These are phyloP conservation scores for Lasiurus borealis DNA, from an alignment of 2,113 vertebrate species.

Conservation along the genomic window DNA sequence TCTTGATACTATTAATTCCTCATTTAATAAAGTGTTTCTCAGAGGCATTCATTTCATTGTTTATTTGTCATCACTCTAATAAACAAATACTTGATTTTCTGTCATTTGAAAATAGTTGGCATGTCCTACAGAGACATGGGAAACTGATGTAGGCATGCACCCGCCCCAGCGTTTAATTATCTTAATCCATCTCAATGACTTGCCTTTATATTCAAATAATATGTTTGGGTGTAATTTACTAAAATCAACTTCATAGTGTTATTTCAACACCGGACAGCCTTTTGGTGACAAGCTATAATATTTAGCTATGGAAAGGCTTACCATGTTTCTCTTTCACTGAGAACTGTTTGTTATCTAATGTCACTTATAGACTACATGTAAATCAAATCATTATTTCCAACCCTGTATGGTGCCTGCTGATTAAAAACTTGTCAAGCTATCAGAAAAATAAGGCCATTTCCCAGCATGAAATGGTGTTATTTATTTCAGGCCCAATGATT, in stretches of 20 bases:
- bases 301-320: conserved; percentile 64
- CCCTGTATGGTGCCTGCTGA: conserved; percentile 78
- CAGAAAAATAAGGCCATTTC: conserved; percentile 82
- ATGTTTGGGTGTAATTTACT: conserved; percentile 67
- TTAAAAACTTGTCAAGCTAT: conserved; percentile 82
- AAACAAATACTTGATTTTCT: conserved; percentile 50
- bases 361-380: conserved; percentile 80
- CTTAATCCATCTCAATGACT: conserved; percentile 52
- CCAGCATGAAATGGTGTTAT: conserved; percentile 81
- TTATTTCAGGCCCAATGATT: conserved; percentile 73
- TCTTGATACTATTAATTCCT: conserved; percentile 22
- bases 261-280: conserved; percentile 64
- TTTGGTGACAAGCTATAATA: conserved; percentile 79
- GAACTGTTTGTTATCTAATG: conserved; percentile 80
- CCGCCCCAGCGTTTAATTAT: conserved; percentile 46
- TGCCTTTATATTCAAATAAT: conserved; percentile 71
- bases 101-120: conserved; percentile 62
- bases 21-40: conserved; percentile 48
- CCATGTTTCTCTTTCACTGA: conserved; percentile 76
- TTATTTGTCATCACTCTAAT: conserved; percentile 64
- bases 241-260: conserved; percentile 65
- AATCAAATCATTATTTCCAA: conserved; percentile 81
- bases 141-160: conserved; percentile 27
- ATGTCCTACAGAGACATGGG: conserved; percentile 10
- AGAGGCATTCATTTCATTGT: conserved; percentile 43